These are phyloP conservation scores for Hydractinia symbiolongicarpus DNA, from an alignment of 30 jellyfish, hydroid and myxozoan genomes.

Conservation along the genomic window DNA sequence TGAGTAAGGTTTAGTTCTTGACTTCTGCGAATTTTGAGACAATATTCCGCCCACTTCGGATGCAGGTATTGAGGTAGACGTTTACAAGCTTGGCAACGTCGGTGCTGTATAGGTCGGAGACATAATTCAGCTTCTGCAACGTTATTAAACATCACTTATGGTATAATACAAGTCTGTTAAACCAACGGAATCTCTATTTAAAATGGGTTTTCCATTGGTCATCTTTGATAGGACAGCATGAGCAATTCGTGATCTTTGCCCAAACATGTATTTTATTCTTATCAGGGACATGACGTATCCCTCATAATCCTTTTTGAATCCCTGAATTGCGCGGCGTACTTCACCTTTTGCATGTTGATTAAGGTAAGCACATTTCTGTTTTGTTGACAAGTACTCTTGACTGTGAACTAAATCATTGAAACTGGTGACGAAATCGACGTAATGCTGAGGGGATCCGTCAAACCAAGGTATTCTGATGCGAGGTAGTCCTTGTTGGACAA, in stretches of 20 bases:
- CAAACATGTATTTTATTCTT: background rate
- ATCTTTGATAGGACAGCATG: background rate
- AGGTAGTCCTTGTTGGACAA: too few relatives aligned
- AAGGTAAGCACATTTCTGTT: too few relatives aligned
- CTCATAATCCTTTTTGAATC: background rate
- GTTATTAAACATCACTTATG: background rate
- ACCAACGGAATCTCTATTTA: background rate
- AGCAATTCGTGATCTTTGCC: background rate
- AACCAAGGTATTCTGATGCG: too few relatives aligned
- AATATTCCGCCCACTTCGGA: background rate
- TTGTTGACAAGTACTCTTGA: too few relatives aligned
- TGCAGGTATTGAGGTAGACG: background rate
- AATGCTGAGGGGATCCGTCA: too few relatives aligned
- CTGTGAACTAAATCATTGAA: too few relatives aligned
- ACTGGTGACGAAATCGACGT: too few relatives aligned
- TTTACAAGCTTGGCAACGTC: background rate
- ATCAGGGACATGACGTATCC: background rate
- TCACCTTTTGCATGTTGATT: too few relatives aligned
- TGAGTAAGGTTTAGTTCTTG: conserved; percentile 6
- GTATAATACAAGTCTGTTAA: background rate
- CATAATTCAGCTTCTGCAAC: too few relatives aligned
- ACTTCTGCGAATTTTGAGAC: background rate
- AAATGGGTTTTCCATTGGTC: background rate
- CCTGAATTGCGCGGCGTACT: background rate
- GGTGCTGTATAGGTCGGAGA: background rate